These are phyloP conservation scores for Gavia stellata DNA, from an alignment of 2,113 vertebrate genomes.

Conservation along the genomic window DNA sequence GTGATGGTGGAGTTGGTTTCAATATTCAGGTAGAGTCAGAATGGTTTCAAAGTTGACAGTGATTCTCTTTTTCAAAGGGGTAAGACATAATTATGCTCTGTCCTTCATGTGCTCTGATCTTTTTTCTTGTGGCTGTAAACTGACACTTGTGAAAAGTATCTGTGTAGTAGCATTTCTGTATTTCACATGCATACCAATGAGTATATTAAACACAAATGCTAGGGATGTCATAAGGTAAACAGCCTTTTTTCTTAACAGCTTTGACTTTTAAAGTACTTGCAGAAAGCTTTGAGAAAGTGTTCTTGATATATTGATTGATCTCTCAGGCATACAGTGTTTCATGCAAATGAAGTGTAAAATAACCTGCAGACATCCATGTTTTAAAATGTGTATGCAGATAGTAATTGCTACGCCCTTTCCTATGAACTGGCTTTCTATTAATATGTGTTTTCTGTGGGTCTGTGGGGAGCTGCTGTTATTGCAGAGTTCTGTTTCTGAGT, in stretches of 20 bases:
- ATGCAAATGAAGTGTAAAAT: not conserved
- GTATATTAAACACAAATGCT: not conserved
- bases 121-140: not conserved
- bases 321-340: not conserved
- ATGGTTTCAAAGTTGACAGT: not conserved
- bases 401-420: not conserved
- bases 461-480: not conserved
- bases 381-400: not conserved
- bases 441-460: not conserved
- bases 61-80: not conserved
- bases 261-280: constrained; percentile 6
- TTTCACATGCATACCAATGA: not conserved
- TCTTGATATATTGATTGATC: constrained; percentile 15
- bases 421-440: not conserved
- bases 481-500: not conserved
- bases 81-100: not conserved
- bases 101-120: constrained; percentile 14
- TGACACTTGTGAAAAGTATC: not conserved
- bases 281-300: not conserved
- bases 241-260: not conserved
- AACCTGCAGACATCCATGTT: not conserved
- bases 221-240: not conserved
- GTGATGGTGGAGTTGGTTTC: not conserved
- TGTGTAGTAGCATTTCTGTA: not conserved
- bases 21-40: not conserved